These are phyloP conservation scores for Blastobasis adustella DNA, from an alignment of 2,888 invertebrate genomes.

Conservation along the genomic window DNA sequence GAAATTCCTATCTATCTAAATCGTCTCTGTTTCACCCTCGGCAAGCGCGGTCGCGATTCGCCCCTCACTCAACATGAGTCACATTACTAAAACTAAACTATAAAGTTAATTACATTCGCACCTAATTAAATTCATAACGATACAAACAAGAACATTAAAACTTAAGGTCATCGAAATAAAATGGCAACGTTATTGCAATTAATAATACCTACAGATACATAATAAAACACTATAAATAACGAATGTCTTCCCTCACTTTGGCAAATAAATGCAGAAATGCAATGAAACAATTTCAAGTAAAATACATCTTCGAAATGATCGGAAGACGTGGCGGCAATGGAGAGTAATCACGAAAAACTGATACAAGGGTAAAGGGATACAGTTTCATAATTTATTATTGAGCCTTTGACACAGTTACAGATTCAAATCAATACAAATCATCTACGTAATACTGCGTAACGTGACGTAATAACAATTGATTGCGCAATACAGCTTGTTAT, in stretches of 20 bases:
- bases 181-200: constrained; percentile 38
- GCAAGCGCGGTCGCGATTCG: not conserved
- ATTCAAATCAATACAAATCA: constrained; percentile 35
- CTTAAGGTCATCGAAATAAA: constrained; percentile 21
- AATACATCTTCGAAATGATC: constrained; percentile 2
- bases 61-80: constrained; percentile 3
- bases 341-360: not conserved
- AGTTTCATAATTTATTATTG: constrained; percentile 43
- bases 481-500: constrained; percentile 18
- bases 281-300: not conserved
- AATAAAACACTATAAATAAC: not conserved
- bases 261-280: constrained; percentile 6
- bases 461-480: constrained; percentile 31
- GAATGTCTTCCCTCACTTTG: constrained; percentile 5
- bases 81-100: constrained; percentile 11
- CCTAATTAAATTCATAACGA: constrained; percentile 21
- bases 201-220: constrained; percentile 5
- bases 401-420: constrained; percentile 60
- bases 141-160: constrained; percentile 7
- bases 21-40: no score
- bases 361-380: constrained; percentile 11
- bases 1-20: no score
- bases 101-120: constrained; percentile 19
- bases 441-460: constrained; percentile 56
- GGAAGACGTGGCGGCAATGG: constrained; percentile 14